Conservation (phyloP, 2,797 vertebrate species). For the Ctenosaura bakeri region DNA sequence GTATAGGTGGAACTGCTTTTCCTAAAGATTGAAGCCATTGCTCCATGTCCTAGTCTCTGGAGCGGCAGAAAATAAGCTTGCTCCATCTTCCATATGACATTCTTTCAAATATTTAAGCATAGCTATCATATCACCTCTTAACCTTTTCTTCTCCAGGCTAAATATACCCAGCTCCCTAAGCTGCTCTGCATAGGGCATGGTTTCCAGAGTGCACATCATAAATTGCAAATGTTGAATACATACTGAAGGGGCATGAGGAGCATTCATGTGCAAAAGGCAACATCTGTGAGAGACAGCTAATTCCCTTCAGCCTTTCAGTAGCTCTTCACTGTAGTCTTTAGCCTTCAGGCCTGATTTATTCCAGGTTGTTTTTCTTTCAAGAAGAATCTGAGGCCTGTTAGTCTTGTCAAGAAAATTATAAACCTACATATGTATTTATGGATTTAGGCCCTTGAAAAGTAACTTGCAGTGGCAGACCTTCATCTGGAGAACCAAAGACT, state of each 20-base stretch:
- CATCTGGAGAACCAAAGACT: not conserved
- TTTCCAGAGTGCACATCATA: not conserved
- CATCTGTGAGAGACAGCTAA: not conserved
- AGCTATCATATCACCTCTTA: too few species aligned
- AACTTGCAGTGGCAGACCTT: not conserved
- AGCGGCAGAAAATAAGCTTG: too few species aligned
- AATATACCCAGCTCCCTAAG: too few species aligned
- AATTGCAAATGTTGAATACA: not conserved
- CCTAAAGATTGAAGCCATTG: too few species aligned
- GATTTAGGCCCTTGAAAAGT: not conserved
- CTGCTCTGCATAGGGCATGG: too few species aligned
- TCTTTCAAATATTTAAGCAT: too few species aligned
- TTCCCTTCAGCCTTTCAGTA: not conserved
- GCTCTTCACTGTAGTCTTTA: not conserved
- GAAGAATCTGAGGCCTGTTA: not conserved
- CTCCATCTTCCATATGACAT: too few species aligned
- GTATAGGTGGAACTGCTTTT: too few species aligned
- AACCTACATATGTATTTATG: not conserved
- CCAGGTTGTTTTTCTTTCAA: not conserved
- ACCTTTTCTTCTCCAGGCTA: too few species aligned
- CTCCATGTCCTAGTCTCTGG: too few species aligned
- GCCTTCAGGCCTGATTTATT: too few species aligned
- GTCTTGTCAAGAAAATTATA: not conserved
- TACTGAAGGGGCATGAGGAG: not conserved
- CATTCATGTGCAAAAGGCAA: not conserved